These are phyloP conservation scores for Lepidostoma basale DNA, from an alignment of 1,140 invertebrate genomes.

Conservation along the genomic window DNA sequence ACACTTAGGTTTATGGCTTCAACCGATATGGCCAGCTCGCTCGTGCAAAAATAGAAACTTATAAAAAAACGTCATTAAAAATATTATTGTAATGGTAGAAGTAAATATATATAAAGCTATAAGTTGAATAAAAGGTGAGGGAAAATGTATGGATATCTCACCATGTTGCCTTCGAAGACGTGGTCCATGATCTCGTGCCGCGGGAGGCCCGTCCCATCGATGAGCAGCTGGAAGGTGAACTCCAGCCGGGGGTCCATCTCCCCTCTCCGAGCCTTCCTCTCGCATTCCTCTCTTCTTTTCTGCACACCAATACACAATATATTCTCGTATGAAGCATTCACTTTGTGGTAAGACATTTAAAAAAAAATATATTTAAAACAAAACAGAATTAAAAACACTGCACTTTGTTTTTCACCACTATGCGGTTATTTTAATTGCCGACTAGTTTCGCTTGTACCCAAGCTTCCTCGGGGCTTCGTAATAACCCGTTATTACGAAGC, in stretches of 20 bases:
- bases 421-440: too few species aligned
- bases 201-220: conserved; percentile 78
- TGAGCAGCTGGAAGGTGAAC: conserved; percentile 85
- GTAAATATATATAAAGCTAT: conserved; percentile 6
- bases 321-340: too few species aligned
- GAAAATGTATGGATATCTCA: conserved; percentile 53
- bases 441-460: too few species aligned
- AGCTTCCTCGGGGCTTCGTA: too few species aligned
- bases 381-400: too few species aligned
- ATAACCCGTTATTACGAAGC: too few species aligned
- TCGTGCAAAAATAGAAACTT: too few species aligned
- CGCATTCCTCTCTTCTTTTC: conserved; percentile 88
- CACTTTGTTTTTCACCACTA: too few species aligned
- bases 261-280: conserved; percentile 82
- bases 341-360: too few species aligned
- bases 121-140: background rate
- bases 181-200: conserved; percentile 87
- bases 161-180: conserved; percentile 87
- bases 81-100: background rate
- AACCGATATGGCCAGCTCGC: too few species aligned
- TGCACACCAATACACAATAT: conserved; percentile 50
- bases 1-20: too few species aligned
- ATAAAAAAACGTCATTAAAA: background rate
- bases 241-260: conserved; percentile 89
- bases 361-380: background rate